Conservation (phyloP, 1,140 invertebrate genomes). For the Neodiprion pinetum region DNA sequence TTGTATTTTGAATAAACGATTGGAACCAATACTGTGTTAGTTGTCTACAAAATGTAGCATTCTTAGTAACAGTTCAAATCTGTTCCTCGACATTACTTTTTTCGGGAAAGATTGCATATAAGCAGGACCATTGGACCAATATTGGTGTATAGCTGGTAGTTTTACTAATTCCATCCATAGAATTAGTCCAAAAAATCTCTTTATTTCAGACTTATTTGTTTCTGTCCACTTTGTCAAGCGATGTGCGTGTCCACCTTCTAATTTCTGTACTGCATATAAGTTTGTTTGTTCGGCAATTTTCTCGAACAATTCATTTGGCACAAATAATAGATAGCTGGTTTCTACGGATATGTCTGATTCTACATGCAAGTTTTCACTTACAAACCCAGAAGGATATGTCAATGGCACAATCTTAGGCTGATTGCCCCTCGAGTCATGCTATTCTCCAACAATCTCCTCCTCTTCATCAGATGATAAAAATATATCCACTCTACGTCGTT, state of each 20-base stretch:
- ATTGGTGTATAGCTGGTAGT: conserved; percentile 42
- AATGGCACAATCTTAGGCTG: conserved; percentile 22
- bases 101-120: conserved; percentile 25
- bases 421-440: conserved; percentile 21
- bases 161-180: conserved; percentile 35
- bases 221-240: conserved; percentile 20
- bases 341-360: conserved; percentile 7
- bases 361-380: neutral
- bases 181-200: conserved; percentile 35
- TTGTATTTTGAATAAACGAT: too few relatives aligned
- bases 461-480: conserved; percentile 27
- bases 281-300: conserved; percentile 21
- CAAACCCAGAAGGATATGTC: conserved; percentile 21
- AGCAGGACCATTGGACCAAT: conserved; percentile 30
- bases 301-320: conserved; percentile 22
- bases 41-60: neutral
- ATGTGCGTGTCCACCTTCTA: conserved; percentile 12
- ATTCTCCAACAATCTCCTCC: conserved; percentile 26
- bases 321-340: conserved; percentile 20
- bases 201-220: conserved; percentile 35
- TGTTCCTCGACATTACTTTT: conserved; percentile 32
- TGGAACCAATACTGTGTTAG: too few relatives aligned
- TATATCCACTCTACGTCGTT: conserved; percentile 15
- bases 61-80: conserved; percentile 34
- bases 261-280: conserved; percentile 20